Conservation (phyloP, 2,888 invertebrate species). For the Callyntrura sp. region DNA sequence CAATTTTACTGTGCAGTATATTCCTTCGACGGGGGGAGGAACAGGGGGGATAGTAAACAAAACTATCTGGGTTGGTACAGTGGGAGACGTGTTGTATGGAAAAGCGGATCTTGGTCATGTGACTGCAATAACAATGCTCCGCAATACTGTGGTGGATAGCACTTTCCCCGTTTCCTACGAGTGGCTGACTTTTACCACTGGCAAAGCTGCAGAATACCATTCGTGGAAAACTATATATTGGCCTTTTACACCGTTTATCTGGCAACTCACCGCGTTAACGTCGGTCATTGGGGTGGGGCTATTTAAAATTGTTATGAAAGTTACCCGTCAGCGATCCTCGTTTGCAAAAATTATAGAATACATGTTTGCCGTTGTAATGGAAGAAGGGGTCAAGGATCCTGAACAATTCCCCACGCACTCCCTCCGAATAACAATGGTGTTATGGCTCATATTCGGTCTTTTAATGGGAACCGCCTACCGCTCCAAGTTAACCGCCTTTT, state of each 20-base stretch:
- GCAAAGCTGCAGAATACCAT: constrained; percentile 68
- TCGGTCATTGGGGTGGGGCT: constrained; percentile 4
- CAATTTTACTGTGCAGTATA: constrained; percentile 77
- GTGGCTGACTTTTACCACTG: constrained; percentile 80
- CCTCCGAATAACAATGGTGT: constrained; percentile 59
- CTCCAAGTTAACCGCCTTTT: constrained; percentile 77
- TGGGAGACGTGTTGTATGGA: constrained; percentile 75
- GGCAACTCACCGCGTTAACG: constrained; percentile 58
- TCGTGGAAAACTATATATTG: constrained; percentile 79
- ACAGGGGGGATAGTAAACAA: constrained; percentile 68
- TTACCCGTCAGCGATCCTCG: constrained; percentile 4
- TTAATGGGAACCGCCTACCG: constrained; percentile 77
- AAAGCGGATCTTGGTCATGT: constrained; percentile 80
- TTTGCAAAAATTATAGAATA: constrained; percentile 62
- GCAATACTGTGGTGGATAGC: constrained; percentile 70
- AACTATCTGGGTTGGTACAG: constrained; percentile 79
- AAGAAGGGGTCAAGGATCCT: constrained; percentile 74
- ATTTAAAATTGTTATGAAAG: constrained; percentile 53
- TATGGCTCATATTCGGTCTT: constrained; percentile 78
- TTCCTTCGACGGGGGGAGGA: constrained; percentile 81
- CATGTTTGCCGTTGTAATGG: constrained; percentile 71
- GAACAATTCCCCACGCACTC: constrained; percentile 43
- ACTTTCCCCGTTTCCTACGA: constrained; percentile 79
- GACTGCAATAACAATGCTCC: constrained; percentile 73
- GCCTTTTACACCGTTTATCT: constrained; percentile 74